phyloP scores from a whole-genome alignment of 2,113 vertebrate species.

The Xiphophorus couchianus region DNA sequence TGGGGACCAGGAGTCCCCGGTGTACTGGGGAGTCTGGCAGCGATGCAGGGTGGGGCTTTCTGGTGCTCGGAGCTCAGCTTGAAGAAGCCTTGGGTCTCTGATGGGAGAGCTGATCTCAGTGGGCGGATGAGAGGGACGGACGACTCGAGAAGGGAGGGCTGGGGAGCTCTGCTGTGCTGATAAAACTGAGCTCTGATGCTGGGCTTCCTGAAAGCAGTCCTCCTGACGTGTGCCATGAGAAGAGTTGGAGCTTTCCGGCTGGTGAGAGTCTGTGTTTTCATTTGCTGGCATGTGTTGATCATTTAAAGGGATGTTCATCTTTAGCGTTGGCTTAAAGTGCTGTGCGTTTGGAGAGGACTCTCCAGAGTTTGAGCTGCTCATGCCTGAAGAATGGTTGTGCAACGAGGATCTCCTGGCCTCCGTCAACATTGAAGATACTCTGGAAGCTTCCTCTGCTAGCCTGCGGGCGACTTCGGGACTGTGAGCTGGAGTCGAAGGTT shows the following conservation, averaged over 20 bases:
- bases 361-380: constrained; percentile 34
- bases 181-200: constrained; percentile 37
- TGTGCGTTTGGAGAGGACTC: constrained; percentile 64
- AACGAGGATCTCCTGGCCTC: constrained; percentile 61
- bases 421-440: constrained; percentile 69
- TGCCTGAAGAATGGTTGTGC: constrained; percentile 59
- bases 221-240: constrained; percentile 22
- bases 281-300: constrained; percentile 58
- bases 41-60: constrained; percentile 79
- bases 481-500: constrained; percentile 63
- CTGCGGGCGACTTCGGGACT: constrained; percentile 71
- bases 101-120: constrained; percentile 74
- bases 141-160: constrained; percentile 64
- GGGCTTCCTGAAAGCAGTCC: constrained; percentile 24
- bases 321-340: constrained; percentile 59
- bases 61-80: constrained; percentile 58
- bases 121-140: constrained; percentile 67
- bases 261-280: constrained; percentile 58
- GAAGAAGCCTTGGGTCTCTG: constrained; percentile 74
- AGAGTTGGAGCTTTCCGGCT: constrained; percentile 48
- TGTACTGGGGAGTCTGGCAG: constrained; percentile 74
- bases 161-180: constrained; percentile 54
- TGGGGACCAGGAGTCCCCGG: constrained; percentile 63
- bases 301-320: constrained; percentile 83
- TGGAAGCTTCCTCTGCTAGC: constrained; percentile 71